Conservation (phyloP, 2,888 invertebrate species). For the Athalia rosae region DNA sequence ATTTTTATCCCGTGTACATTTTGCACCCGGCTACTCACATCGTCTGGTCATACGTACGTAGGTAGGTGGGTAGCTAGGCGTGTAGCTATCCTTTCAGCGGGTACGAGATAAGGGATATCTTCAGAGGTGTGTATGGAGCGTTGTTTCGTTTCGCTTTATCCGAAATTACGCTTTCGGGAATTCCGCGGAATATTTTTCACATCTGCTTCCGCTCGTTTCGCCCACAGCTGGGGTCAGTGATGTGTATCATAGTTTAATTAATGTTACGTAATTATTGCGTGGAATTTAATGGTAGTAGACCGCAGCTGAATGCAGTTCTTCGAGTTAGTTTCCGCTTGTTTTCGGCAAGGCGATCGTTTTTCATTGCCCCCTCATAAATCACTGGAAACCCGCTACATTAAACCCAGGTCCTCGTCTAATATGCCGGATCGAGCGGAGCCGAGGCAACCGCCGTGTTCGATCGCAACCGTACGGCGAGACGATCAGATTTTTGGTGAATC, state of each 20-base stretch:
- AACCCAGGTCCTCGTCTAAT: constrained; percentile 4
- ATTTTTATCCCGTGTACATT: constrained; percentile 31
- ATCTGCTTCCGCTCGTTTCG: neutral
- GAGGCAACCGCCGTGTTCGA: constrained; percentile 1
- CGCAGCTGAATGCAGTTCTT: neutral
- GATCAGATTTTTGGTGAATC: neutral
- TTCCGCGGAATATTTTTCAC: constrained; percentile 8
- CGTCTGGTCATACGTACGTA: neutral
- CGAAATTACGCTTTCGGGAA: neutral
- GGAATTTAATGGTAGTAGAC: neutral
- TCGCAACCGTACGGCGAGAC: neutral
- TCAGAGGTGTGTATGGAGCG: neutral
- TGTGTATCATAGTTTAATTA: too few species aligned
- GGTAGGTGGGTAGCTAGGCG: too few species aligned
- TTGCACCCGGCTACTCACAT: constrained; percentile 2
- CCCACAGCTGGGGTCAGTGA: too few species aligned
- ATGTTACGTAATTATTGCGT: too few species aligned
- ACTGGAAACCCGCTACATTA: neutral
- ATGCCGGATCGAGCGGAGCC: constrained; percentile 2
- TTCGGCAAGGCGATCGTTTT: constrained; percentile 10
- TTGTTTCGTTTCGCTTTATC: neutral
- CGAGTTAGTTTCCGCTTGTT: constrained; percentile 2
- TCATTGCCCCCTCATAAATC: constrained; percentile 13
- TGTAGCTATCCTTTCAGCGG: constrained; percentile 29
- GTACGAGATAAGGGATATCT: too few species aligned